Conservation (phyloP, 2,113 vertebrate species). For the Circaetus cinerascens region DNA sequence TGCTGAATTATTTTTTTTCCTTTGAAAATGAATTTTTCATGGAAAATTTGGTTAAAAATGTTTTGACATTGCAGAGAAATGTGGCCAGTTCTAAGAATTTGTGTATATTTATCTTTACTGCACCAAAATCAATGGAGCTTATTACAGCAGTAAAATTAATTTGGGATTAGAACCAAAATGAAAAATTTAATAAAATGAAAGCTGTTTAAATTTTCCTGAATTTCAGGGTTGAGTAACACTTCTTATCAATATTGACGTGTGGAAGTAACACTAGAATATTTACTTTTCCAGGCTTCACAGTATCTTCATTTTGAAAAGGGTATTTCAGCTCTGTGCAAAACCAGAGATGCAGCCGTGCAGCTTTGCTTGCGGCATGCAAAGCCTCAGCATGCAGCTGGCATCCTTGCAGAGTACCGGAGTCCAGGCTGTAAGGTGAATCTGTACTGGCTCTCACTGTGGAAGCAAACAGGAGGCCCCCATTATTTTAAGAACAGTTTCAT, state of each 20-base stretch:
- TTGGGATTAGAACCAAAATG: neutral
- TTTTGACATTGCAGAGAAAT: neutral
- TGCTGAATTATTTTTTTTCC: neutral
- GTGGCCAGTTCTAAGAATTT: neutral
- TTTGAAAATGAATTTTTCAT: neutral
- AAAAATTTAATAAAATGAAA: neutral
- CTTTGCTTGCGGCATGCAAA: neutral
- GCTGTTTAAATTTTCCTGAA: neutral
- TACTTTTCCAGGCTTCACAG: neutral
- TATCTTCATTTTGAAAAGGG: neutral
- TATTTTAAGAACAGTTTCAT: neutral
- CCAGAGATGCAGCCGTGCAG: neutral
- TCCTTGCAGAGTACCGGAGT: neutral
- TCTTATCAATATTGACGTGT: neutral
- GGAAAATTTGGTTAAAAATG: neutral
- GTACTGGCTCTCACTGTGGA: neutral
- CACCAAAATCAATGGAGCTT: neutral
- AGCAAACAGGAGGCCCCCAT: neutral
- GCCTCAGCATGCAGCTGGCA: rapidly evolving
- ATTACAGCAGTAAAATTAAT: neutral
- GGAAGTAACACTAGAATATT: neutral
- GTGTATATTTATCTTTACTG: neutral
- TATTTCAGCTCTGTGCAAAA: neutral
- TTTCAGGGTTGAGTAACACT: neutral
- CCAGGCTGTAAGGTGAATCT: neutral